A percentile compares a stretch with the other conserved stretches of the same genome.
These are phyloP conservation scores for Periplaneta americana DNA, from an alignment of 1,140 invertebrate species.

Conservation along the genomic window DNA sequence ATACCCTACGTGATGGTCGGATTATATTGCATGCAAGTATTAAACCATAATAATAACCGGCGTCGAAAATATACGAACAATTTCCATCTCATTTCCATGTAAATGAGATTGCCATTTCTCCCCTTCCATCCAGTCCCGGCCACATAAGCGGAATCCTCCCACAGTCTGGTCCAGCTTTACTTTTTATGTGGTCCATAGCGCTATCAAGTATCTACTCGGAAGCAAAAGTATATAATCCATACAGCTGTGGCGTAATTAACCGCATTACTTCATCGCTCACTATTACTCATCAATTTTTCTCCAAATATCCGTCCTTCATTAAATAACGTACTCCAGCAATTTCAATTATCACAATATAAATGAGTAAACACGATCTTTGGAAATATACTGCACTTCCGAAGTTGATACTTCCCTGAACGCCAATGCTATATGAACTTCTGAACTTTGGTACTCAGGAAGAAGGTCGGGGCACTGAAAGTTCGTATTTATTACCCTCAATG, in stretches of 20 bases:
- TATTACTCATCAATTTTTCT: background rate
- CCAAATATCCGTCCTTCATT: too few relatives aligned
- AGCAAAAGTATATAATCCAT: background rate
- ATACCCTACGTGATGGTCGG: background rate
- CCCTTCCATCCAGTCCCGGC: background rate
- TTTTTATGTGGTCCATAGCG: background rate
- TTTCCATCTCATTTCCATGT: conserved; percentile 20
- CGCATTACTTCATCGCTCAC: background rate
- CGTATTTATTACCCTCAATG: too few relatives aligned
- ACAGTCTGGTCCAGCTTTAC: background rate
- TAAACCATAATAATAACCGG: conserved; percentile 11
- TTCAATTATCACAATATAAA: too few relatives aligned
- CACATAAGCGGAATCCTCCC: background rate
- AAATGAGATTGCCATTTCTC: conserved; percentile 12
- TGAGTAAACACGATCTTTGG: too few relatives aligned
- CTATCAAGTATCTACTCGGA: background rate
- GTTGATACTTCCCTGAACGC: too few relatives aligned
- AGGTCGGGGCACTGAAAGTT: too few relatives aligned
- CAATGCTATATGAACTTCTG: too few relatives aligned
- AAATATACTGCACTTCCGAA: too few relatives aligned
- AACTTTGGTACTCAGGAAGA: too few relatives aligned
- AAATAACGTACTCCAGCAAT: too few relatives aligned
- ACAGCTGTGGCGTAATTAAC: background rate
- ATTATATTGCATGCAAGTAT: conserved; percentile 9
- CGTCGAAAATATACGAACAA: conserved; percentile 15